Evolutionary conservation across 2,113 vertebrate species (phyloP).

Genomic region (Labeo catla): DNA sequence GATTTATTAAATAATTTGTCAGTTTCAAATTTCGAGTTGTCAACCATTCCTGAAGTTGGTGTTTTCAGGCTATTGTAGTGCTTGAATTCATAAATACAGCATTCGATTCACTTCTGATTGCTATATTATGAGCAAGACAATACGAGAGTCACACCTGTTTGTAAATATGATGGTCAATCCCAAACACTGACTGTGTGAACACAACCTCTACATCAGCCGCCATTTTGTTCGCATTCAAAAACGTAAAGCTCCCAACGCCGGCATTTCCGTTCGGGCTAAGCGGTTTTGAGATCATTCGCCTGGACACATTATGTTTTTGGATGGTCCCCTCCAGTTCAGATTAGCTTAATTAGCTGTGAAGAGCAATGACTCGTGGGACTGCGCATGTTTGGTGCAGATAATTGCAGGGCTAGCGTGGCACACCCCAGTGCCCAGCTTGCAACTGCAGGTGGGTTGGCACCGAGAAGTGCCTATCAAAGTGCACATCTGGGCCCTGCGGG

Average conservation of each 20-base stretch:
- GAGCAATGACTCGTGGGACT: slow-evolving; percentile 70
- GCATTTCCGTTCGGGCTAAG: slow-evolving; percentile 60
- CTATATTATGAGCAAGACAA: not conserved
- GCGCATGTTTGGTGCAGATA: slow-evolving; percentile 73
- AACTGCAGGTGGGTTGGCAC: slow-evolving; percentile 75
- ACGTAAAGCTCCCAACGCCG: slow-evolving; percentile 42
- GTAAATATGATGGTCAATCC: not conserved
- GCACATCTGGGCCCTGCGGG: slow-evolving; percentile 71
- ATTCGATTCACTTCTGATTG: not conserved
- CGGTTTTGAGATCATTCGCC: slow-evolving; percentile 60
- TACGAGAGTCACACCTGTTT: not conserved
- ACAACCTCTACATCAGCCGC: slow-evolving; percentile 2
- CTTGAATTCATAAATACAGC: not conserved
- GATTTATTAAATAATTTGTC: not conserved
- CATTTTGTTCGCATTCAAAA: slow-evolving; percentile 37
- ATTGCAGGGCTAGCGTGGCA: slow-evolving; percentile 65
- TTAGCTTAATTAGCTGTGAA: slow-evolving; percentile 79
- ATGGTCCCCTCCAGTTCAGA: slow-evolving; percentile 70
- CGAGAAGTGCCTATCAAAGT: slow-evolving; percentile 63
- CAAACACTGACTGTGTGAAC: not conserved
- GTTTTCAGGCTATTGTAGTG: not conserved
- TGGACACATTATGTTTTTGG: slow-evolving; percentile 69
- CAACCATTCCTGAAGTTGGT: too few species aligned
- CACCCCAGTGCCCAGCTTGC: slow-evolving; percentile 61
- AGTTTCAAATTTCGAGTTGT: not conserved